Percentiles rank a stretch among this genome's conserved stretches.
Conservation (phyloP, 2,888 invertebrate species). For the Poecilus cupreus region DNA sequence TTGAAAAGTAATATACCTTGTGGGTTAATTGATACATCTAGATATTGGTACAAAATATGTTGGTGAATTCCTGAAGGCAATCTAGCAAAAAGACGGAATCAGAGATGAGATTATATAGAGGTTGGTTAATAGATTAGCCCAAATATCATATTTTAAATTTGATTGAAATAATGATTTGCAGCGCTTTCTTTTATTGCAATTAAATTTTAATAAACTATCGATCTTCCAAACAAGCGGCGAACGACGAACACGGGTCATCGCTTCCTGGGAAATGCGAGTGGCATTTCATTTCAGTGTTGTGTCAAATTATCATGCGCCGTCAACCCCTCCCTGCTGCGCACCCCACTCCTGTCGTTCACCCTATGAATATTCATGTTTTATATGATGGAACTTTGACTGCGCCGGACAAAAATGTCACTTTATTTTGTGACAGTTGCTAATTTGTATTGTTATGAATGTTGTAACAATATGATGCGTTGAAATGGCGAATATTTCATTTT, state of each 20-base stretch:
- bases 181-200: slow-evolving; percentile 13
- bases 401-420: slow-evolving; percentile 38
- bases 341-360: neutral
- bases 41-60: too few species aligned
- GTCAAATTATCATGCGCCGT: slow-evolving; percentile 43
- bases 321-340: neutral
- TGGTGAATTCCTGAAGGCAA: too few species aligned
- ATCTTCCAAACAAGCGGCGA: neutral
- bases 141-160: too few species aligned
- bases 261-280: slow-evolving; percentile 20
- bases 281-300: slow-evolving; percentile 49
- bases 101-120: too few species aligned
- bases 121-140: too few species aligned
- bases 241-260: slow-evolving; percentile 29
- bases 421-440: slow-evolving; percentile 47
- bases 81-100: too few species aligned
- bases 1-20: too few species aligned
- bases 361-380: slow-evolving; percentile 52
- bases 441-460: slow-evolving; percentile 39
- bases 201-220: slow-evolving; percentile 47
- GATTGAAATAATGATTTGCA: neutral
- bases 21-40: too few species aligned
- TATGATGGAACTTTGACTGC: slow-evolving; percentile 32
- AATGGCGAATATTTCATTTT: slow-evolving; percentile 27
- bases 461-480: slow-evolving; percentile 22